Evolutionary conservation across 2,888 invertebrate genomes (phyloP), one percentile per base, ranked within the genome.

Genomic region (Ichneumoninae sp.): DNA sequence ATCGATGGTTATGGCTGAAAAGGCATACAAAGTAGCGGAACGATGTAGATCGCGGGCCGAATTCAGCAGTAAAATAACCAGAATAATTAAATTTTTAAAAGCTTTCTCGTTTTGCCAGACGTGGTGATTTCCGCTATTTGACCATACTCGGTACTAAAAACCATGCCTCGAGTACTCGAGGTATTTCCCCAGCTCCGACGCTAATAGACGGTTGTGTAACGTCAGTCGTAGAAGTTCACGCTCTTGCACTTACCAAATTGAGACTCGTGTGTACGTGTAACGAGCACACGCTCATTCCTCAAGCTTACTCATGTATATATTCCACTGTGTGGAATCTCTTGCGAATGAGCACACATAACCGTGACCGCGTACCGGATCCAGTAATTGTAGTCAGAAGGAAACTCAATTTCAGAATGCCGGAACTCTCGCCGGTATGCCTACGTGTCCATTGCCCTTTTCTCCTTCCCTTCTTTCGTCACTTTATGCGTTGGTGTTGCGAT

Each of bases 361-460:
- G 63, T 33, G 33, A n/a, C 36, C 36, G 63, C 63, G 63, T 16
- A 63, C 36, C n/a, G 63, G 63, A 63, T 36, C 36, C 36, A 63
- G 36, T 63, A 63, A 63, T 63, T 63, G 63, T 63, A 30, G 63
- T 63, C 63, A 30, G 22, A 36, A n/a, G 63, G 63, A 63, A 63
- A 63, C 63, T 63, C 63, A 63, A 63, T 63, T 63, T 33, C n/a
- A 63, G 63, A 16, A 36, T n/a, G 26, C 36, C 63, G 63, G 63
- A 63, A 30, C 30, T 36, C 63, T 36, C 63, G 36, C 30, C n/a
- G 63, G 36, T n/a, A 30, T 3, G 13, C 36, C 36, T 36, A 36
- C 63, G 33, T 30, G 33, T 1, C 36, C 63, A 54, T 54, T n/a
- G 13, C n/a, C 33, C 16, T 63, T 16, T 26, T 36, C 36, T 30